These are phyloP conservation scores for Melanotaenia trifasciata DNA, from an alignment of 2,797 vertebrate species.

Conservation along the genomic window DNA sequence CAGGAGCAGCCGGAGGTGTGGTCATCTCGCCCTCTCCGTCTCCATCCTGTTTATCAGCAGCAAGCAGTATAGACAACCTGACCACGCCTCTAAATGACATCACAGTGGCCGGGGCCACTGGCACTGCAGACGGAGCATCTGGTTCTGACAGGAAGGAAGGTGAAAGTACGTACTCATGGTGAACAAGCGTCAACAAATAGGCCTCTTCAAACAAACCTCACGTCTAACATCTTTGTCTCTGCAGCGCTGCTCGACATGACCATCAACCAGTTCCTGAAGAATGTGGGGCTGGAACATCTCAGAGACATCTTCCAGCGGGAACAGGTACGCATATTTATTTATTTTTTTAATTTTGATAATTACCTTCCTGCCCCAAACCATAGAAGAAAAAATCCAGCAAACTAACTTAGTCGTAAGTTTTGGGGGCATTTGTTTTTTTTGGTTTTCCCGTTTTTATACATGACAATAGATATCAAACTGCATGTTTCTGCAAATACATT, in stretches of 20 bases:
- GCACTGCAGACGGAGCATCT: conserved; percentile 90
- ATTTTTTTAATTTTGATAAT: background rate
- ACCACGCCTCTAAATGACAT: conserved; percentile 88
- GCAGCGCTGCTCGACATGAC: conserved; percentile 92
- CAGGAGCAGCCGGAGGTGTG: conserved; percentile 68
- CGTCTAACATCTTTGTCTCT: conserved; percentile 21
- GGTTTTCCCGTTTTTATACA: background rate
- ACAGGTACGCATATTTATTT: conserved; percentile 82
- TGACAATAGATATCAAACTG: background rate
- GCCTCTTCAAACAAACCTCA: too few relatives aligned
- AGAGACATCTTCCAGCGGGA: conserved; percentile 97
- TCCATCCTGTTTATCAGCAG: conserved; percentile 94
- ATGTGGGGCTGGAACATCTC: conserved; percentile 94
- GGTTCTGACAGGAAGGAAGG: conserved; percentile 93
- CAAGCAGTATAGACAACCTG: conserved; percentile 97
- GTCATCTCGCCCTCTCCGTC: conserved; percentile 95
- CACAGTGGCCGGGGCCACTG: conserved; percentile 86
- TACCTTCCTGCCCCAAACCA: background rate
- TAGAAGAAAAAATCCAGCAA: too few relatives aligned
- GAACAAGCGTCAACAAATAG: background rate
- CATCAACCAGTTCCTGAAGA: conserved; percentile 97
- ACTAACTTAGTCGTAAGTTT: background rate
- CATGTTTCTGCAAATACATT: background rate
- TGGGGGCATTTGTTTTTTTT: background rate
- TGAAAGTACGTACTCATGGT: conserved; percentile 81